Base-by-base conservation (phyloP, 2,888 invertebrate species). In the Aleiodes testaceus region DNA sequence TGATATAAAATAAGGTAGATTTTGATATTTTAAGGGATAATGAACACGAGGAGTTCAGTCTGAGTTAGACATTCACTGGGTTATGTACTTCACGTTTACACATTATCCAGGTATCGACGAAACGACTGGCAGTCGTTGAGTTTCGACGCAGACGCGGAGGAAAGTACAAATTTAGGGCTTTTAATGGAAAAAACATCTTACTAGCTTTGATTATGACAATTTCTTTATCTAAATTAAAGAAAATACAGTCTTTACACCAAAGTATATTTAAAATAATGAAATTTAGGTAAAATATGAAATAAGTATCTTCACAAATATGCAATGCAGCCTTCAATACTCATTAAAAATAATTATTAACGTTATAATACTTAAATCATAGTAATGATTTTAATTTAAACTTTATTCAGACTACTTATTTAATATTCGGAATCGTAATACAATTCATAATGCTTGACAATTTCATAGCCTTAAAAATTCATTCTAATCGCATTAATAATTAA, bases 211-310 rank as follows among this genome's bases (percentile, higher is more conserved):
- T 36, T 36, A 36, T 36, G 36, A 36, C 6, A 36, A 36, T 36
- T 36, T 36, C 7, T 36, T 36, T 36, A 36, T 42, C 16, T 59
- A 11, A 26, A 7, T 26, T 42, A 16, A 14, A 42, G 18, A 36
- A 59, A 59, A 59, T 59, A 59, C 59, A 59, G 59, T 59, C 59
- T 59, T 59, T 18, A 16, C 59, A 42, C 59, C 59, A 36, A 16
- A 16, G 12, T 36, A 16, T 42, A 18, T 59, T 59, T 42, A 3
- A 16, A 20, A 18, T 36, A 7, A 9, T 50, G 16, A 50, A 55
- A 55, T 55, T 14, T 30, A 55, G 26, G 14, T 14, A 14, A 12
- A 55, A 30, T 14, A 52, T 5, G 4, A 16, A 16, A 5, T 14
- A 55, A 22, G 14, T 55, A 30, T 30, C 16, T 55, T 55, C 0